These are phyloP conservation scores for Limonius californicus DNA, from an alignment of 1,140 invertebrate species.

Conservation along the genomic window DNA sequence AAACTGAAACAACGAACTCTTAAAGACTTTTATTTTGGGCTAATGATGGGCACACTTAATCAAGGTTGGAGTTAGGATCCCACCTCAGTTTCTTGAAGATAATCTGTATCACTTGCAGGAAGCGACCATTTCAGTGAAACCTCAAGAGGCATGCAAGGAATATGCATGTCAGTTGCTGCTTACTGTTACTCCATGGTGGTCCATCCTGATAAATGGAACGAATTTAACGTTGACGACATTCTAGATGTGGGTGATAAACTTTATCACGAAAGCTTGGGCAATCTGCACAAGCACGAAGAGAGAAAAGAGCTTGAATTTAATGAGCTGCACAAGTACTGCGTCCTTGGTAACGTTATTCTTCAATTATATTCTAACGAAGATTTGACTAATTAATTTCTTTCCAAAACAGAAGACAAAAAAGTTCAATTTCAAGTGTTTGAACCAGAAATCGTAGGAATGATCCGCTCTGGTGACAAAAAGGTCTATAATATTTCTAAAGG, in stretches of 20 bases:
- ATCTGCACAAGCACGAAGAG: conserved; percentile 31
- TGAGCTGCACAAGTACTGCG: conserved; percentile 35
- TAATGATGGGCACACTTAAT: conserved; percentile 35
- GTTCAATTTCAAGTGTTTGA: conserved; percentile 37
- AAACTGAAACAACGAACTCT: conserved; percentile 43
- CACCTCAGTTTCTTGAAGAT: not conserved
- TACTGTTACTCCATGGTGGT: conserved; percentile 53
- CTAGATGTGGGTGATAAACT: conserved; percentile 50
- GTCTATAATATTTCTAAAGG: conserved; percentile 53
- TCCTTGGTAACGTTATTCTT: not conserved
- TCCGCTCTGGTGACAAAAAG: conserved; percentile 46
- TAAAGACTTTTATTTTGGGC: conserved; percentile 41
- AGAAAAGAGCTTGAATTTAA: conserved; percentile 30
- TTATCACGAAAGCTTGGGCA: conserved; percentile 38
- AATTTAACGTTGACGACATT: conserved; percentile 51
- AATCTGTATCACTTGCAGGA: not conserved
- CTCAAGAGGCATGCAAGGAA: conserved; percentile 49
- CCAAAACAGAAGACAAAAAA: conserved; percentile 32
- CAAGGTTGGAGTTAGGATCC: conserved; percentile 34
- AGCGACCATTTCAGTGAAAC: conserved; percentile 29
- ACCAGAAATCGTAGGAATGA: conserved; percentile 38
- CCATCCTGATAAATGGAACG: conserved; percentile 53
- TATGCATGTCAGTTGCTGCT: conserved; percentile 53
- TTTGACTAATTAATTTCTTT: not conserved
- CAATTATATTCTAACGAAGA: not conserved